A percentile compares a stretch with the other conserved stretches of the same genome.
These are phyloP conservation scores for Eudyptes chrysolophus DNA, from an alignment of 2,113 vertebrate species.

Conservation along the genomic window DNA sequence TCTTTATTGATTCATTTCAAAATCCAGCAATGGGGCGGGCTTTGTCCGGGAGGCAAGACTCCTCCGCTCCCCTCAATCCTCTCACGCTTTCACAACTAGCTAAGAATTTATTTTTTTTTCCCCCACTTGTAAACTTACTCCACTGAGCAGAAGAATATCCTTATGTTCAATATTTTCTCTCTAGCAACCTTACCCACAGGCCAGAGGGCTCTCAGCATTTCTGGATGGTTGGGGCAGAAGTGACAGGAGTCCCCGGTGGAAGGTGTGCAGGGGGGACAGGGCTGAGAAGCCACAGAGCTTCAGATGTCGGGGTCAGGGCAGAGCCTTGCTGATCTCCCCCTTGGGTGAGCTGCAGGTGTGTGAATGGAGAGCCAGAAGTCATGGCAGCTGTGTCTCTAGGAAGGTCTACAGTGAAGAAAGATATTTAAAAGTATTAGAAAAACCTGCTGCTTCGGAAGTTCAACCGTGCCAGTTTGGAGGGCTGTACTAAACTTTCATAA, in stretches of 20 bases:
- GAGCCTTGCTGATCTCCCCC: background rate
- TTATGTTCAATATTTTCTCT: background rate
- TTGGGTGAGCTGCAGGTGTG: rapidly evolving
- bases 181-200: background rate
- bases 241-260: background rate
- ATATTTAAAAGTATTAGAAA: background rate
- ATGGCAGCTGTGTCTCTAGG: background rate
- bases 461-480: background rate
- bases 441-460: background rate
- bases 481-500: background rate
- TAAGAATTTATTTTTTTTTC: background rate
- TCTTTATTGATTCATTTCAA: constrained; percentile 6
- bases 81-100: background rate
- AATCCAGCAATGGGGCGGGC: constrained; percentile 1
- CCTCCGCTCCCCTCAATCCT: background rate
- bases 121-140: background rate
- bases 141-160: background rate
- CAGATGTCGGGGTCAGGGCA: background rate
- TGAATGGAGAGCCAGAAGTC: background rate
- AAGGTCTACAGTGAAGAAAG: background rate
- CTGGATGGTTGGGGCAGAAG: background rate
- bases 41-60: background rate
- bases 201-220: background rate
- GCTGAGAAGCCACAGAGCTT: background rate
- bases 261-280: background rate